Evolutionary conservation across 2,888 invertebrate genomes (phyloP), one percentile per base, ranked within the genome.

Genomic region (Brachypterus glaber): DNA sequence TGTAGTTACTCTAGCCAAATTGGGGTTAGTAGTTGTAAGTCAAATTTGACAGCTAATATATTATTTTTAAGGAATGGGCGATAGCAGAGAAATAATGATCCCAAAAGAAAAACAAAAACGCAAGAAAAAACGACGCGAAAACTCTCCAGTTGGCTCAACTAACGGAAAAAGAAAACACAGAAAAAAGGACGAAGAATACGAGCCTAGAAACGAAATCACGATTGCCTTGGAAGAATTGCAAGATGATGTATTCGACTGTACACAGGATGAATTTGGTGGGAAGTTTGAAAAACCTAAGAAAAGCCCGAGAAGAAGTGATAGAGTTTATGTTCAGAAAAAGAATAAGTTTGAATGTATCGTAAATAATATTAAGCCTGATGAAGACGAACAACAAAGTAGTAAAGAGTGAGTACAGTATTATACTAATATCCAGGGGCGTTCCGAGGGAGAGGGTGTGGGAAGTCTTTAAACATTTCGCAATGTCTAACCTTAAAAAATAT

Each of bases 1-100:
- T n/a, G n/a, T n/a, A n/a, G n/a, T n/a, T n/a, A n/a, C n/a, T n/a
- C n/a, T n/a, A n/a, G n/a, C n/a, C n/a, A n/a, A n/a, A n/a, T n/a
- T n/a, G n/a, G n/a, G n/a, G n/a, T n/a, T n/a, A n/a, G n/a, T n/a
- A n/a, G n/a, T n/a, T n/a, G n/a, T n/a, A n/a, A n/a, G n/a, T n/a
- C n/a, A n/a, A n/a, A n/a, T n/a, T n/a, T n/a, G n/a, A n/a, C n/a
- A 33, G 41, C 2, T 48, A 53, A 41, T 25, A 49, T n/a, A 55
- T 52, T 14, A n/a, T n/a, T n/a, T n/a, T n/a, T n/a, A n/a, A n/a
- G n/a, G n/a, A n/a, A 56, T 63, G 41, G 64, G 65, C 4, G 63
- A 65, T 41, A 66, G 66, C 45, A 54, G 64, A 21, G 67, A 66
- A 49, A 64, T 66, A 60, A 66, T 67, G 63, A 64, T 66, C 32